phyloP scores from a whole-genome alignment of 2,888 invertebrate genomes.

The Chymomyza amoena region DNA sequence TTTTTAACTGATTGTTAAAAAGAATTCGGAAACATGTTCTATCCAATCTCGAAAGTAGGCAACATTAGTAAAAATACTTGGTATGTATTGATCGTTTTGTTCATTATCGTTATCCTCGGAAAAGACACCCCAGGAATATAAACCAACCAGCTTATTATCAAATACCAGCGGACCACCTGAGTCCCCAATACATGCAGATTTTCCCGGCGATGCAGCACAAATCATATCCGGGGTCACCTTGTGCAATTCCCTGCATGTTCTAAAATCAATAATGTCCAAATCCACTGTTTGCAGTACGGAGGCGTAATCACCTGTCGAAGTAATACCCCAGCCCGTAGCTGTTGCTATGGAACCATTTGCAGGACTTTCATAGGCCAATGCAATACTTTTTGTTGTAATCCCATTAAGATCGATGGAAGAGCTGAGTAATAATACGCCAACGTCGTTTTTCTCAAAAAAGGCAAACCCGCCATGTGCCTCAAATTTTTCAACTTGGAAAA shows the following conservation, averaged over 20 bases:
- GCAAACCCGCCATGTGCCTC: constrained; percentile 68
- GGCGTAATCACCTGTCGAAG: constrained; percentile 28
- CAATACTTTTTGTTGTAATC: constrained; percentile 45
- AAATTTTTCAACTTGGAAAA: constrained; percentile 58
- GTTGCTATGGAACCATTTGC: constrained; percentile 50
- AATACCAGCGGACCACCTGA: constrained; percentile 74
- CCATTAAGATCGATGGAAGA: constrained; percentile 42
- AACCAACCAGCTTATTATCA: constrained; percentile 56
- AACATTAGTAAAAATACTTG: constrained; percentile 71
- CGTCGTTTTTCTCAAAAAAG: constrained; percentile 69
- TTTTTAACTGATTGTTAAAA: background rate
- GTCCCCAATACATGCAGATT: constrained; percentile 73
- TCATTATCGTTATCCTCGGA: too few relatives aligned
- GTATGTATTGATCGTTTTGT: too few relatives aligned
- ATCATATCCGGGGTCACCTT: too few relatives aligned
- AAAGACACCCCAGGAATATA: constrained; percentile 74
- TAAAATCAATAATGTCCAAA: too few relatives aligned
- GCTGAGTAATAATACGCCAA: constrained; percentile 73
- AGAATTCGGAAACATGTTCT: background rate
- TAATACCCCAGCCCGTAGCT: constrained; percentile 72
- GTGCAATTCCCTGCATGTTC: too few relatives aligned
- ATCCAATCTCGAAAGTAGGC: constrained; percentile 57
- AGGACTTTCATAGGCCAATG: constrained; percentile 50
- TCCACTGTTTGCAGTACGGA: constrained; percentile 39
- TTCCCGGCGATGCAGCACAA: constrained; percentile 41